Percentiles rank a stretch among this genome's conserved stretches.
Conservation (phyloP, 2,113 vertebrate species). For the Dascyllus trimaculatus region DNA sequence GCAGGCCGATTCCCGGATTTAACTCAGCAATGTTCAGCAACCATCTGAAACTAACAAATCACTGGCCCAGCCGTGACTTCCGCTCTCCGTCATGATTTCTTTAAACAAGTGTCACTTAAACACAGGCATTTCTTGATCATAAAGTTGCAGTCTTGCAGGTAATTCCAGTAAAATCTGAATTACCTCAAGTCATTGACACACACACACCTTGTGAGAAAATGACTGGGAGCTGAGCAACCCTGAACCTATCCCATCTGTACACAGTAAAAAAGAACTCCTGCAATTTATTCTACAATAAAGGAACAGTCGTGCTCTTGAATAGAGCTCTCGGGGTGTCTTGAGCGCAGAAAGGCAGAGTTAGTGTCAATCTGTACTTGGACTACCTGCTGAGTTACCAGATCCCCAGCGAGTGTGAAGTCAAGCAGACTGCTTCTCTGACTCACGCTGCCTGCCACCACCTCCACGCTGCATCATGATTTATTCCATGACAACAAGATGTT, state of each 20-base stretch:
- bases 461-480: conserved; percentile 72
- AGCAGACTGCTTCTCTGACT: conserved; percentile 78
- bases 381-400: conserved; percentile 85
- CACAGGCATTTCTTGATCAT: conserved; percentile 8
- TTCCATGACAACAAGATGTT: conserved; percentile 56
- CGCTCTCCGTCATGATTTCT: conserved; percentile 13
- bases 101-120: conserved; percentile 40
- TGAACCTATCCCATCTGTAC: conserved; percentile 58
- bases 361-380: conserved; percentile 79
- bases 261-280: conserved; percentile 63
- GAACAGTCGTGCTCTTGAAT: conserved; percentile 68
- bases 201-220: conserved; percentile 53
- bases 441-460: conserved; percentile 74
- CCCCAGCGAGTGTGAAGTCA: conserved; percentile 82
- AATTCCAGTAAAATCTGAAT: conserved; percentile 48
- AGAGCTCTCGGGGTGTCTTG: conserved; percentile 62
- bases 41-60: conserved; percentile 70
- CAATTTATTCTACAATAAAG: conserved; percentile 70
- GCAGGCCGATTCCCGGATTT: conserved; percentile 59
- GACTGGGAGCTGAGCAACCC: conserved; percentile 47
- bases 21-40: conserved; percentile 50
- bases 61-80: conserved; percentile 12
- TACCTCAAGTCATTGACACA: conserved; percentile 42
- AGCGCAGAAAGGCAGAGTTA: conserved; percentile 72
- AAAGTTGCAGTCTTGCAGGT: conserved; percentile 16